Evolutionary conservation across 2,113 vertebrate genomes (phyloP).

Genomic region (Caracal caracal): DNA sequence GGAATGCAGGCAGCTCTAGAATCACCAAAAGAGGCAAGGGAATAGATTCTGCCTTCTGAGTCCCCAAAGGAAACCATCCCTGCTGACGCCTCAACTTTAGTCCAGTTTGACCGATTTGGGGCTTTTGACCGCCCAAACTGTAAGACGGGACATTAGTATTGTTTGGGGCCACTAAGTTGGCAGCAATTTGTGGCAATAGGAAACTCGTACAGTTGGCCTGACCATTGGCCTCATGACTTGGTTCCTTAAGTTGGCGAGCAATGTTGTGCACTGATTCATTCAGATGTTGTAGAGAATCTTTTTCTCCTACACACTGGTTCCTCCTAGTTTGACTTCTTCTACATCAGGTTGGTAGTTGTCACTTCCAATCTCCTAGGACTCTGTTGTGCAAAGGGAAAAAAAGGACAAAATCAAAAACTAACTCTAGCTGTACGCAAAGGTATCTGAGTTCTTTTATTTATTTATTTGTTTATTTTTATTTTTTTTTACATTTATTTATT

Average conservation of each 20-base stretch:
- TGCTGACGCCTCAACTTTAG: neutral
- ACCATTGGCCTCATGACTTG: neutral
- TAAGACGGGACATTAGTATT: neutral
- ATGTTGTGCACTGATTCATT: neutral
- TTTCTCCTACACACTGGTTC: neutral
- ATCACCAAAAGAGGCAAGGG: neutral
- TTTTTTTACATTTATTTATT: too few relatives aligned
- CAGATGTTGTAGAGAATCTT: neutral
- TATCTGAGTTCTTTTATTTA: neutral
- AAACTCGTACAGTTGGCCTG: neutral
- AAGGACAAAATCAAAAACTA: neutral
- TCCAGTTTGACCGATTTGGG: neutral
- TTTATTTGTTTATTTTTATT: neutral
- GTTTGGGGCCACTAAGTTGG: neutral
- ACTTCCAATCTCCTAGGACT: neutral
- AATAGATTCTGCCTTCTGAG: neutral
- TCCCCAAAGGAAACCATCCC: neutral
- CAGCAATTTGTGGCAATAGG: neutral
- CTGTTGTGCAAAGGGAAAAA: neutral
- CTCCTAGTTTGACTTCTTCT: constrained; percentile 29
- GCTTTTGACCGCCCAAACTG: neutral
- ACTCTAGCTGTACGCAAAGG: neutral
- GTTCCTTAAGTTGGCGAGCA: neutral
- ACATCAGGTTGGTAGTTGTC: neutral
- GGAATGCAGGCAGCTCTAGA: neutral